These are phyloP conservation scores for Lucilia cuprina DNA, from an alignment of 1,140 invertebrate genomes.

Conservation along the genomic window DNA sequence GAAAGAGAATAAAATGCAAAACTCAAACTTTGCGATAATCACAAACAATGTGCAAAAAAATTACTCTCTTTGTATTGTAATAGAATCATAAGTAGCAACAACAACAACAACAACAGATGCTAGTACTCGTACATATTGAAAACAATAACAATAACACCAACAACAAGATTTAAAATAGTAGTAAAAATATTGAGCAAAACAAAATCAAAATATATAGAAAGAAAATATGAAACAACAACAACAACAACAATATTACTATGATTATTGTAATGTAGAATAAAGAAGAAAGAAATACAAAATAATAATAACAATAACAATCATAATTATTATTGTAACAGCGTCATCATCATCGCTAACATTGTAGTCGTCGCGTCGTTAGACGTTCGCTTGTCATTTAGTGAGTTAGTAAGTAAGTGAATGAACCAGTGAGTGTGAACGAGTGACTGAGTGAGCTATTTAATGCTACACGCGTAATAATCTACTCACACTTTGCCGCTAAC, in stretches of 20 bases:
- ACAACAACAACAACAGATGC: neutral
- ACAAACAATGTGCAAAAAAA: neutral
- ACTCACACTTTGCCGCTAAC: neutral
- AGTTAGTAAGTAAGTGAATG: too few relatives aligned
- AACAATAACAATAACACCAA: neutral
- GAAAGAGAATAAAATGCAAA: neutral
- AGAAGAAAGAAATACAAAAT: neutral
- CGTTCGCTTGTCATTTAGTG: neutral
- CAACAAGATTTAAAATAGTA: neutral
- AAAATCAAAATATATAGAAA: neutral
- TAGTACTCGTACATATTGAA: neutral
- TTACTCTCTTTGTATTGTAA: neutral
- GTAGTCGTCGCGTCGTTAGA: too few relatives aligned
- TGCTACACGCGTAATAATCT: neutral
- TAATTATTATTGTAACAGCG: conserved; percentile 12
- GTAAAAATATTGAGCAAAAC: neutral
- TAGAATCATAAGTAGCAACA: neutral
- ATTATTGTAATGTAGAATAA: neutral
- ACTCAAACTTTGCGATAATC: neutral
- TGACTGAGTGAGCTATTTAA: neutral
- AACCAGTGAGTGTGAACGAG: too few relatives aligned
- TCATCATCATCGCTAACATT: neutral
- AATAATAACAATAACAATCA: conserved; percentile 13
- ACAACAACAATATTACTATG: neutral
- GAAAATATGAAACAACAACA: neutral